Base-by-base conservation (phyloP, 1,140 invertebrate genomes). In the Triops cancriformis region DNA sequence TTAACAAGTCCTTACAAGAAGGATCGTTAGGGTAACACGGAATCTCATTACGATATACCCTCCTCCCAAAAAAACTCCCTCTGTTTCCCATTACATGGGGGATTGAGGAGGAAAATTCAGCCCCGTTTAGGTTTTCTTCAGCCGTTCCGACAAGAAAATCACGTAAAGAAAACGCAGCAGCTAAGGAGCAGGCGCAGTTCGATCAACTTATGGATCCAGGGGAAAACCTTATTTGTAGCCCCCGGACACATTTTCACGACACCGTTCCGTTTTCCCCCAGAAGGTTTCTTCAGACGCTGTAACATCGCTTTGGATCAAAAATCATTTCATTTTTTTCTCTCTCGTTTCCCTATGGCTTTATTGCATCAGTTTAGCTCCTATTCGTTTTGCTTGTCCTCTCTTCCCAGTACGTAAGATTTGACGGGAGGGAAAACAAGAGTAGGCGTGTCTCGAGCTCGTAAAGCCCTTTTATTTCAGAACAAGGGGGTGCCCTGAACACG, bases 401-500 rank as follows among this genome's bases (percentile, higher is more conserved):
- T 23, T 37, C 31, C 2, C 31, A 7, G 7, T 37, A 37, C 31
- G 7, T 37, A 37, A 37, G 31, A 37, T 37, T 7, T 37, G 31
- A 37, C 31, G 31, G 31, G 31, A n/a, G 7, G n/a, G 18, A 18
- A 18, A 64, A 64, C 51, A 11, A 23, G 23, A 64, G 23, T 18
- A 2, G 51, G 51, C 51, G 51, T 64, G 51, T 18, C 51, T 64
- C 51, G 14, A 23, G 14, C 23, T 14, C 23, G 18, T 64, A 64
- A 23, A 64, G 51, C 51, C 51, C 51, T 64, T 64, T 64, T 64
- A 64, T 64, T 64, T 23, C 51, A 64, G 51, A 37, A 37, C 51
- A n/a, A 6, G 14, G 43, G 51, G 51, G 14, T 64, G 18, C 51
- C 51, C 10, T 4, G 14, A 64, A 64, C 51, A 64, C 51, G 51